phyloP scores from a whole-genome alignment of 2,888 invertebrate species.

The Atethmia centrago region DNA sequence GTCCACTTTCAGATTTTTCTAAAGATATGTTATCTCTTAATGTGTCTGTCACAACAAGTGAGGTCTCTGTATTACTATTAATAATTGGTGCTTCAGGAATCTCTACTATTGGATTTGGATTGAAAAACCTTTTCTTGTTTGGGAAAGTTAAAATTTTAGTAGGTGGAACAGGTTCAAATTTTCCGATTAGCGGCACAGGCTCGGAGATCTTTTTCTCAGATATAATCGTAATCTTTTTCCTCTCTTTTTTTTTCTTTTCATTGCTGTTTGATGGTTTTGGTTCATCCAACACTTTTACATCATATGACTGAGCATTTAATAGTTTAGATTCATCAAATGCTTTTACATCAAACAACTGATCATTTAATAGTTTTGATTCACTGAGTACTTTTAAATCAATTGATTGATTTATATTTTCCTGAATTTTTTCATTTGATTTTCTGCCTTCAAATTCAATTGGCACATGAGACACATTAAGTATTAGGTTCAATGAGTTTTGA shows the following conservation, averaged over 20 bases:
- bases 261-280: background rate
- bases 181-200: slow-evolving; percentile 72
- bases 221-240: slow-evolving; percentile 79
- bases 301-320: slow-evolving; percentile 2
- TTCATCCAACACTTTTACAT: background rate
- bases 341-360: slow-evolving; percentile 19
- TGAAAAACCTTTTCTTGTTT: slow-evolving; percentile 58
- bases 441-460: slow-evolving; percentile 49
- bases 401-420: slow-evolving; percentile 24
- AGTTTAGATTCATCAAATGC: slow-evolving; percentile 16
- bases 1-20: background rate
- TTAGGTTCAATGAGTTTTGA: slow-evolving; percentile 21
- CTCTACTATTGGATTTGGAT: slow-evolving; percentile 13
- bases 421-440: slow-evolving; percentile 14
- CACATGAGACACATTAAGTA: slow-evolving; percentile 38
- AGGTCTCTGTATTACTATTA: slow-evolving; percentile 13
- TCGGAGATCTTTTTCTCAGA: slow-evolving; percentile 80
- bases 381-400: background rate
- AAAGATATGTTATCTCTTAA: slow-evolving; percentile 12
- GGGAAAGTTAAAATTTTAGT: slow-evolving; percentile 72
- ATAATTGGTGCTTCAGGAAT: slow-evolving; percentile 12
- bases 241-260: slow-evolving; percentile 55
- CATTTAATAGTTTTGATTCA: slow-evolving; percentile 5
- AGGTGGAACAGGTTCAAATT: slow-evolving; percentile 77
- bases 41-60: background rate